A percentile compares a stretch with the other conserved stretches of the same genome.
These are phyloP conservation scores for Mormyrus iriodes DNA, from an alignment of 2,113 vertebrate genomes.

Conservation along the genomic window DNA sequence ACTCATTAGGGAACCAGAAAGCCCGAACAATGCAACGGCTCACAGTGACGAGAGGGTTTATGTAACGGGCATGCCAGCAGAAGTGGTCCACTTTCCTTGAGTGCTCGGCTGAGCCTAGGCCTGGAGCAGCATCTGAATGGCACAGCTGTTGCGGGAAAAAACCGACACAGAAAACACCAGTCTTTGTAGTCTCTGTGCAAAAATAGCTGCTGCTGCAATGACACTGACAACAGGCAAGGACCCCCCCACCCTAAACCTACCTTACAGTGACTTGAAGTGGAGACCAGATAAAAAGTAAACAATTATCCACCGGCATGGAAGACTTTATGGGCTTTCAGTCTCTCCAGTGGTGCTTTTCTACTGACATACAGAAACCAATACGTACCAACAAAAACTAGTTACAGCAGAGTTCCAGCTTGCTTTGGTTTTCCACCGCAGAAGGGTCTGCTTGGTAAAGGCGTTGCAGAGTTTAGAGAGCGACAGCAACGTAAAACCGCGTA, in stretches of 20 bases:
- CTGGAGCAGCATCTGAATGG: not conserved
- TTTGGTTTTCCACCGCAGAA: not conserved
- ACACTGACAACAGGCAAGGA: not conserved
- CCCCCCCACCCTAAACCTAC: not conserved
- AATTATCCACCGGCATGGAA: not conserved
- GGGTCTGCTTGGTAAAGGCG: not conserved
- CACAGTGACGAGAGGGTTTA: not conserved
- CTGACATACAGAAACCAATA: not conserved
- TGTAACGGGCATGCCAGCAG: not conserved
- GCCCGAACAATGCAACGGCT: not conserved
- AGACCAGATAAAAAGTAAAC: not conserved
- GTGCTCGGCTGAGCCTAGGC: not conserved
- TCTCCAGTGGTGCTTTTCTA: not conserved
- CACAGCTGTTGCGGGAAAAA: constrained; percentile 13
- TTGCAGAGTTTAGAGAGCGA: no score
- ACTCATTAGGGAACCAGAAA: not conserved
- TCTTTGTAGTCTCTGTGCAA: not conserved
- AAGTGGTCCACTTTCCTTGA: not conserved
- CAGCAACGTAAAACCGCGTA: no score
- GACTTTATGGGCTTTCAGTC: not conserved
- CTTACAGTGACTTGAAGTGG: not conserved
- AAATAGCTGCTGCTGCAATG: constrained; percentile 27
- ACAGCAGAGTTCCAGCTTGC: not conserved
- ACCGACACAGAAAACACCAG: constrained; percentile 1
- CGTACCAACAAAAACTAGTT: not conserved